Conservation (phyloP, 2,888 invertebrate genomes). For the Andrena haemorrhoa region DNA sequence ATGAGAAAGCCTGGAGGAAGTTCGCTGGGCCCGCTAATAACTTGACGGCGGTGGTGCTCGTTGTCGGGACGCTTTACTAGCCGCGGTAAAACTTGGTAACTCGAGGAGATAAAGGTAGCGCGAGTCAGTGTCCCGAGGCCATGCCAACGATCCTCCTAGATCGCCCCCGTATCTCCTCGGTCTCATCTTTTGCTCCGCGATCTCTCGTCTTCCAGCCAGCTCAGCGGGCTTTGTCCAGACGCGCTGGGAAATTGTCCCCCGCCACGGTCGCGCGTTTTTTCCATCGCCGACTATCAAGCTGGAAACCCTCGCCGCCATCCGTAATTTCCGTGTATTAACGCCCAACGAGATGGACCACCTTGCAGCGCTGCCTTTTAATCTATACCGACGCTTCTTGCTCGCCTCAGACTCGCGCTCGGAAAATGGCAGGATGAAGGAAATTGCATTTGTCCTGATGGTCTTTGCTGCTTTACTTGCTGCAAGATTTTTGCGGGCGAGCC, state of each 20-base stretch:
- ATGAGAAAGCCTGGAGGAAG: conserved; percentile 56
- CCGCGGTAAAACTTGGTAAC: conserved; percentile 76
- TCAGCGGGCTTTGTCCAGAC: conserved; percentile 46
- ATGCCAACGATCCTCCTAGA: conserved; percentile 70
- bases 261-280: not conserved
- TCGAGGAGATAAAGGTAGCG: conserved; percentile 76
- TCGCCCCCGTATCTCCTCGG: conserved; percentile 59
- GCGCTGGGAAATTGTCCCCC: conserved; percentile 11
- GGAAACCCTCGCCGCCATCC: conserved; percentile 5
- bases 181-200: conserved; percentile 51
- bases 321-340: conserved; percentile 34
- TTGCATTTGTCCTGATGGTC: not conserved
- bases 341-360: conserved; percentile 13
- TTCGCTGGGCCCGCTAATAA: conserved; percentile 74
- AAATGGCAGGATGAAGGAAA: conserved; percentile 12
- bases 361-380: not conserved
- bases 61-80: conserved; percentile 74
- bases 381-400: not conserved
- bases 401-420: not conserved
- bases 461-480: no score
- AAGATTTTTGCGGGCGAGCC: no score
- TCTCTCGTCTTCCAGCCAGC: conserved; percentile 41
- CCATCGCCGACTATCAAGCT: not conserved
- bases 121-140: conserved; percentile 66
- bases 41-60: conserved; percentile 62